Evolutionary conservation across 2,888 invertebrate genomes (phyloP).

Genomic region (Keiferia lycopersicella): DNA sequence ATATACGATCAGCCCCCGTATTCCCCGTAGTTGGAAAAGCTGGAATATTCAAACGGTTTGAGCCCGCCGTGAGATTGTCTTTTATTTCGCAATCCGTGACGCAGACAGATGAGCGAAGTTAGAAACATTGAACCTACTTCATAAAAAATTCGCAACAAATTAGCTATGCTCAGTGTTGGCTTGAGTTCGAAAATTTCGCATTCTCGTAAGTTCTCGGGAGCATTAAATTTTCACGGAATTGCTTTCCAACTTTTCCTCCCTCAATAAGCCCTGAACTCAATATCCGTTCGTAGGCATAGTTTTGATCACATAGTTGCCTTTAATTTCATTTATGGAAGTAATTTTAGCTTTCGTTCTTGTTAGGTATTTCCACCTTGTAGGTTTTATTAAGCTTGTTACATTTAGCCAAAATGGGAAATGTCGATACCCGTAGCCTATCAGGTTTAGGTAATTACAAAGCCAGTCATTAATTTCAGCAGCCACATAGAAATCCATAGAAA

Average conservation of each 20-base stretch:
- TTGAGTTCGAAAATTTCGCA: conserved; percentile 72
- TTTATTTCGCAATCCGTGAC: background rate
- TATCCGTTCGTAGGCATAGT: conserved; percentile 69
- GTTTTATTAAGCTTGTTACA: conserved; percentile 5
- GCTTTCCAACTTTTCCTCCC: conserved; percentile 74
- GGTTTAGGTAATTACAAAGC: too few relatives aligned
- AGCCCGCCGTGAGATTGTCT: background rate
- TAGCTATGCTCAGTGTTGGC: conserved; percentile 72
- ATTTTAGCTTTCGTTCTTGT: conserved; percentile 44
- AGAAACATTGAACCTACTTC: conserved; percentile 41
- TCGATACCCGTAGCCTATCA: too few relatives aligned
- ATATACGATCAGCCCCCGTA: conserved; percentile 5
- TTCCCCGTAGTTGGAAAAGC: background rate
- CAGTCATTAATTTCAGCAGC: conserved; percentile 4
- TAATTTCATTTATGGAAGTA: conserved; percentile 15
- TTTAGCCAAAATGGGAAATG: too few relatives aligned
- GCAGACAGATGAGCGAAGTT: conserved; percentile 9
- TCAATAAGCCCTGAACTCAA: conserved; percentile 67
- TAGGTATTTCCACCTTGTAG: conserved; percentile 44
- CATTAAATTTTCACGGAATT: conserved; percentile 78
- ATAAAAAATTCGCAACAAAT: conserved; percentile 72
- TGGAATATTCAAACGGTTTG: background rate
- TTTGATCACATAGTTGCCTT: conserved; percentile 55
- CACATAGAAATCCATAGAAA: background rate
- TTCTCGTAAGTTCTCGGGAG: conserved; percentile 69